Conservation (phyloP, 2,888 invertebrate species). For the Icerya purchasi region DNA sequence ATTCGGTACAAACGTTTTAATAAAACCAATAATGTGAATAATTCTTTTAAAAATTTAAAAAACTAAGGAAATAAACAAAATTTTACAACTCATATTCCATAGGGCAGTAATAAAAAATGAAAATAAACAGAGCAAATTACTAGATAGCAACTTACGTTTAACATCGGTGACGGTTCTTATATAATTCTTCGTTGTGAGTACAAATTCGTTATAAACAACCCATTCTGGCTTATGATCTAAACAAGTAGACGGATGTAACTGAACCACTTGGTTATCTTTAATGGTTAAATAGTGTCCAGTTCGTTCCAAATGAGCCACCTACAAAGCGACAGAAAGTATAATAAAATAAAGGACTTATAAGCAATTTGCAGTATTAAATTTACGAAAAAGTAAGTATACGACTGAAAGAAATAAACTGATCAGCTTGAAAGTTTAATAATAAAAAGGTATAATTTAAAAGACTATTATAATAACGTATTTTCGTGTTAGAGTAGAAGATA, state of each 20-base stretch:
- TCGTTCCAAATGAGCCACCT: constrained; percentile 91
- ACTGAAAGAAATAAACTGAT: neutral
- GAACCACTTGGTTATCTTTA: constrained; percentile 97
- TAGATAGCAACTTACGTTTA: constrained; percentile 90
- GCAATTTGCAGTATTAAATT: neutral
- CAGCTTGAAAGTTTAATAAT: neutral
- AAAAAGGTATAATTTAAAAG: too few relatives aligned
- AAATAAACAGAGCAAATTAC: too few relatives aligned
- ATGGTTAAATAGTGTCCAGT: constrained; percentile 97
- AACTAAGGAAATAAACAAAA: too few relatives aligned
- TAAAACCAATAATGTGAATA: too few relatives aligned
- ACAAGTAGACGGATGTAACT: constrained; percentile 95
- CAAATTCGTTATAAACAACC: constrained; percentile 99
- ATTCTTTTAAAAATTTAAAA: too few relatives aligned
- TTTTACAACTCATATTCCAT: too few relatives aligned
- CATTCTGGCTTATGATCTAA: constrained; percentile 99
- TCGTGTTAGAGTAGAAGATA: too few relatives aligned
- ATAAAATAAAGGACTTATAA: neutral
- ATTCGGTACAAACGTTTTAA: too few relatives aligned
- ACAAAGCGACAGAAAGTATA: constrained; percentile 10
- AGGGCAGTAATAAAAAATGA: too few relatives aligned
- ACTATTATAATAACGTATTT: too few relatives aligned
- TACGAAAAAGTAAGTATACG: neutral
- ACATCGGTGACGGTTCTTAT: constrained; percentile 97
- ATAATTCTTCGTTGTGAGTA: constrained; percentile 97